phyloP scores from a whole-genome alignment of 2,797 vertebrate genomes.

The Galago senegalensis region DNA sequence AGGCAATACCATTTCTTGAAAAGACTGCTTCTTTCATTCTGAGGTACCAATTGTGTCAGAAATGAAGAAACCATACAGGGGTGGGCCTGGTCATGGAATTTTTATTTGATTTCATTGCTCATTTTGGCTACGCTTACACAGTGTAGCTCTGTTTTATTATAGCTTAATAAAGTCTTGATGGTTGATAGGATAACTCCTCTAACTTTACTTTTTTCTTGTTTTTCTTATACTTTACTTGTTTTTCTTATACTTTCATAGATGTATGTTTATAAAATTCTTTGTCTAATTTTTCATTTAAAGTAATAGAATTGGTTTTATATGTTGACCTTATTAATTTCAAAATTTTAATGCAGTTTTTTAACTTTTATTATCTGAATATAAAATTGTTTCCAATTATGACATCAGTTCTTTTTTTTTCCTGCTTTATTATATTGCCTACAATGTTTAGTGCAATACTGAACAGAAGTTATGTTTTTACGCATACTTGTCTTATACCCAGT shows the following conservation, averaged over 20 bases:
- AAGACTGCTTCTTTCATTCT: background rate
- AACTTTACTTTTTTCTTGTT: background rate
- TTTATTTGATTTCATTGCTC: background rate
- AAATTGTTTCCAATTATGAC: background rate
- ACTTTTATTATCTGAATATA: background rate
- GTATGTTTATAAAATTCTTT: background rate
- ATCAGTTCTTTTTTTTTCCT: background rate
- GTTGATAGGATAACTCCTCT: background rate
- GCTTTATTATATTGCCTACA: background rate
- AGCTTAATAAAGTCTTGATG: background rate
- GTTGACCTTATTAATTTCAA: background rate
- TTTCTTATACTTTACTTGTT: background rate
- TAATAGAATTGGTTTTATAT: background rate
- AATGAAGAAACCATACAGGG: background rate
- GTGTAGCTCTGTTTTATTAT: background rate
- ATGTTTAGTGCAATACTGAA: background rate
- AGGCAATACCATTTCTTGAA: background rate
- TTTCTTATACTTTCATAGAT: background rate
- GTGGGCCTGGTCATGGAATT: background rate
- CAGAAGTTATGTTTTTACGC: background rate
- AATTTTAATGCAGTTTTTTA: background rate
- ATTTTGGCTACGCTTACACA: background rate
- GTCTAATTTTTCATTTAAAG: slow-evolving; percentile 2
- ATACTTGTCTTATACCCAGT: background rate
- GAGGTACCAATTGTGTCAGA: background rate